A percentile compares a stretch with the other conserved stretches of the same genome.
These are phyloP conservation scores for Actias luna DNA, from an alignment of 2,888 invertebrate genomes.

Conservation along the genomic window DNA sequence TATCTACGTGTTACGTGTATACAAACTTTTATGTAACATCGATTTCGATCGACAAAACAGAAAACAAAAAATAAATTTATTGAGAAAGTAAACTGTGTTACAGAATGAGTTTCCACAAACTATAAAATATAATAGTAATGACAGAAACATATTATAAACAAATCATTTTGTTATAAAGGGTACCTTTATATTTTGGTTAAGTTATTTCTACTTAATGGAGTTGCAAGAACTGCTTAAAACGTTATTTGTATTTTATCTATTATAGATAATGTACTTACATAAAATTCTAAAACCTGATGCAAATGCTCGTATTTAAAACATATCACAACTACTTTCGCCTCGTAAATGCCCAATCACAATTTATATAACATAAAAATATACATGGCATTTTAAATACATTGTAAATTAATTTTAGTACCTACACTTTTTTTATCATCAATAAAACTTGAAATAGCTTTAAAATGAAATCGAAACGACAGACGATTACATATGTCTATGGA, in stretches of 20 bases:
- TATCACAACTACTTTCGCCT: not conserved
- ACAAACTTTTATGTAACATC: too few relatives aligned
- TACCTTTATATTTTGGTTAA: too few relatives aligned
- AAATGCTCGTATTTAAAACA: conserved; percentile 1
- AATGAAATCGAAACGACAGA: not conserved
- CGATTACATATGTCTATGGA: not conserved
- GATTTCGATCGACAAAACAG: too few relatives aligned
- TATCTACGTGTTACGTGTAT: too few relatives aligned
- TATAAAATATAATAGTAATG: too few relatives aligned
- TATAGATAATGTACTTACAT: not conserved
- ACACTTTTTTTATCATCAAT: not conserved
- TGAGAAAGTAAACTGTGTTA: too few relatives aligned
- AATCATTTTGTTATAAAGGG: too few relatives aligned
- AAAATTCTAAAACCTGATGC: not conserved
- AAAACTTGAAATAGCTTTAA: not conserved
- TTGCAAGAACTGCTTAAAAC: not conserved
- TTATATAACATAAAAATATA: conserved; percentile 6
- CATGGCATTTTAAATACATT: conserved; percentile 2
- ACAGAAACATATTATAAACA: too few relatives aligned
- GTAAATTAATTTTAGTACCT: not conserved
- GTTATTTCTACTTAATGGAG: not conserved
- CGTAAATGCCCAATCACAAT: conserved; percentile 8
- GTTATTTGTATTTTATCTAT: conserved; percentile 6
- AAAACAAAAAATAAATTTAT: too few relatives aligned
- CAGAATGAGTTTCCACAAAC: too few relatives aligned